Percentiles rank a stretch among this genome's conserved stretches.
phyloP scores from a whole-genome alignment of 2,113 vertebrate genomes.

The Cryptotis parvus region DNA sequence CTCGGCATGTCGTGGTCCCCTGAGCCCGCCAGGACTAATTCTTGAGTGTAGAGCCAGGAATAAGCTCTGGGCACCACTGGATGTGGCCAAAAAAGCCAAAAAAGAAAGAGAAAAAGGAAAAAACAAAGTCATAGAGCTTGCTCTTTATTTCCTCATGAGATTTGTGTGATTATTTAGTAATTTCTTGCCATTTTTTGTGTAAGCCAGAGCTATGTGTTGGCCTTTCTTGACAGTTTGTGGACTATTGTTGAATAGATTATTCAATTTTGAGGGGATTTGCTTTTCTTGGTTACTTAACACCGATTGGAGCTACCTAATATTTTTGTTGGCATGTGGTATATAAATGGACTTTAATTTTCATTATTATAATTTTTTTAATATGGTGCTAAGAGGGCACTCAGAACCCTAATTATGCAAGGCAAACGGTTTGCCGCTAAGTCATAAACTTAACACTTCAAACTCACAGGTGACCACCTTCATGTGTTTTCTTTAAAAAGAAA shows the following conservation, averaged over 20 bases:
- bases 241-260: slow-evolving; percentile 27
- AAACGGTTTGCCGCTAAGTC: too few species aligned
- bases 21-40: too few species aligned
- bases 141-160: slow-evolving; percentile 34
- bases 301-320: not conserved
- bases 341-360: not conserved
- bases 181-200: not conserved
- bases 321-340: not conserved
- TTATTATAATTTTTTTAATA: not conserved
- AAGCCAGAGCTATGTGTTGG: not conserved
- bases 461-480: not conserved
- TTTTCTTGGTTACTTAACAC: not conserved
- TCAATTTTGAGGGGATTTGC: not conserved
- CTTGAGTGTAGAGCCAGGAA: too few species aligned
- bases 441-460: too few species aligned
- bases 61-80: too few species aligned
- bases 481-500: not conserved
- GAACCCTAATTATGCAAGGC: too few species aligned
- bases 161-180: slow-evolving; percentile 26
- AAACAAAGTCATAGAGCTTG: not conserved
- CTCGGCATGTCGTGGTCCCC: too few species aligned
- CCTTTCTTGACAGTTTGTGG: not conserved
- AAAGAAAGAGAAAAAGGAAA: too few species aligned
- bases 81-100: too few species aligned
- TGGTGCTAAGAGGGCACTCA: too few species aligned